Base-by-base conservation (phyloP, 1,140 invertebrate genomes). In the Drosophila biarmipes region DNA sequence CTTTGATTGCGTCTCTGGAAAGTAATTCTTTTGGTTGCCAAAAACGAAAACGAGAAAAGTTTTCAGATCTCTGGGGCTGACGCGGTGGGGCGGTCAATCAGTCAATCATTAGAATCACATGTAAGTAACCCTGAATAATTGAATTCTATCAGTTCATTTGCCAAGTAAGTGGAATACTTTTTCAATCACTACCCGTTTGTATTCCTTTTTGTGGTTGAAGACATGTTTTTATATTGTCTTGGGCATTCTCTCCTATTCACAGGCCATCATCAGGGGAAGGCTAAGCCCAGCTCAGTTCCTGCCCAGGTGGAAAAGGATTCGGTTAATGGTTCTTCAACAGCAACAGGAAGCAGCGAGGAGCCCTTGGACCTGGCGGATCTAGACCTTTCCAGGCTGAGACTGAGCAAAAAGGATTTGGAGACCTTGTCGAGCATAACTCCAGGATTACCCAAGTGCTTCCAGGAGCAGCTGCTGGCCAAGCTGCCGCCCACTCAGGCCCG, bases 381-480 rank as follows among this genome's bases (percentile, higher is more conserved):
- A 72, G 94, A 95, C 91, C 85, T 95, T 61, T 94, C 94, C 78
- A 93, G 94, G 68, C 93, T 95, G 71, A 93, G 94, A 89, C 92
- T 95, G 24, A 94, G 94, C 67, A 94, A 95, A 91, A 93, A 94
- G 79, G 95, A 95, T 92, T 92, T 94, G 73, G 93, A 93, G 73
- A 94, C 94, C 59, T 90, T 95, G 78, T 95, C 94, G 6, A 94
- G 94, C 71, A 93, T 95, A 45, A 95, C 94, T 51, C 94, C 94
- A 8, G 94, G 93, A 53, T 90, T 95, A 72, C 94, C 94, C 42
- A 93, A 94, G 71, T 93, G 94, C 31, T 93, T 95, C 76, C 94
- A 95, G 92, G 94, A 93, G 71, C 94, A 95, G 90, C 91, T 95
- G 64, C 91, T 95, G 42, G 93, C 94, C 55, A 94, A 94, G 82